Evolutionary conservation across 1,140 invertebrate species (phyloP), one percentile per base, ranked within the genome.

Genomic region (Marisa cornuarietis): DNA sequence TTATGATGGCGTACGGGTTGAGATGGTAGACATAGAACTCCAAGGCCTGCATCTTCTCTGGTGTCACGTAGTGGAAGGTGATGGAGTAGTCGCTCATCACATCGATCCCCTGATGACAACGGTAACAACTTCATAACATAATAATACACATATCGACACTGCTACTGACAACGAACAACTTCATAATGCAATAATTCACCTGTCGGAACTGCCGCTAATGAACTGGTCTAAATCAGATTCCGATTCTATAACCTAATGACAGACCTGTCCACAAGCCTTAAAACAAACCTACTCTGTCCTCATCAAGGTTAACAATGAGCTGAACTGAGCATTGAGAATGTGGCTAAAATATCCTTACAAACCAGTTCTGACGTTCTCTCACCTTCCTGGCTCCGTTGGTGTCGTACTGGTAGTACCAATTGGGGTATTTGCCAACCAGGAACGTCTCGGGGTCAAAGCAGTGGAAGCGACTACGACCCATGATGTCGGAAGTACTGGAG

Each of bases 61-160:
- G 96, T 22, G 93, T 93, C 0, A 99, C 95, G 90, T 99, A 99
- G 89, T 99, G 98, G 92, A 99, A 99, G 0, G 97, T 97, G 61
- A 99, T 94, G 0, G 97, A 96, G 87, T 96, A 96, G 87, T 99
- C 97, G 9, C 96, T 97, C 90, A 97, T 98, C 88, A 96, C 98
- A 82, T 96, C 94, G 76, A 97, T 92, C 0, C 97, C 97, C 94
- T 97, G 89, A 71, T 93, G 90, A 83, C 63, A 71, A 80, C 71
- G 63, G 77, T n/a, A 77, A 77, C 52, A 77, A 42, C 31, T 42
- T 42, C 31, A 42, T 42, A 42, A 42, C 31, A 42, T 6, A 42
- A 42, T 42, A 0, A 42, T 42, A 42, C 31, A 42, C 31, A n/a
- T n/a, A n/a, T n/a, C n/a, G n/a, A n/a, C n/a, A n/a, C n/a, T n/a